Percentiles rank a stretch among this genome's conserved stretches.
These are phyloP conservation scores for Cylloceria caligata DNA, from an alignment of 2,888 invertebrate genomes.

Conservation along the genomic window DNA sequence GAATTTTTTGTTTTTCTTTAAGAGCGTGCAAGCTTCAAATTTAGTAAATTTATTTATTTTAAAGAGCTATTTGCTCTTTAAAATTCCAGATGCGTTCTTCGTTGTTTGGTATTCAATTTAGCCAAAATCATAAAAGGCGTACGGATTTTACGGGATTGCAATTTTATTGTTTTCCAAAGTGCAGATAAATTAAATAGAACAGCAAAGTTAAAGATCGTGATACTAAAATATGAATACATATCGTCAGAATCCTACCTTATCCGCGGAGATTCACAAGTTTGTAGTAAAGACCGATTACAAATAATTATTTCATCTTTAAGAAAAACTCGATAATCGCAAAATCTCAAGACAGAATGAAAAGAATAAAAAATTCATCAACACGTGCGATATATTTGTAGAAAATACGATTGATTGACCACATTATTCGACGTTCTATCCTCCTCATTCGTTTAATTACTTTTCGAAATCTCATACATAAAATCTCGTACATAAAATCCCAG, in stretches of 20 bases:
- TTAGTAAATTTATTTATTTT: too few species aligned
- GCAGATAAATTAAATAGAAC: not conserved
- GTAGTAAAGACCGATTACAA: not conserved
- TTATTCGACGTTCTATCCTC: not conserved
- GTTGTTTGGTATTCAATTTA: too few species aligned
- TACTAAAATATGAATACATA: not conserved
- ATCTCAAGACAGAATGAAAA: not conserved
- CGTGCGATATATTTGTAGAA: not conserved
- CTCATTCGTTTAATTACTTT: not conserved
- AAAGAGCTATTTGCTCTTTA: too few species aligned
- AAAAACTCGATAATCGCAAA: too few species aligned
- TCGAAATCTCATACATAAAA: too few species aligned
- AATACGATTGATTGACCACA: not conserved
- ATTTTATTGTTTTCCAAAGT: too few species aligned
- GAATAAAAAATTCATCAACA: not conserved
- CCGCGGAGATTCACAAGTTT: not conserved
- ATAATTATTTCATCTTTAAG: too few species aligned
- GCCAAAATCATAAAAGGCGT: too few species aligned
- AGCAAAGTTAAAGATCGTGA: not conserved
- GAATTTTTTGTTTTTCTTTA: too few species aligned
- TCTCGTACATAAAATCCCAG: not conserved
- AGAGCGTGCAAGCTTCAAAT: too few species aligned
- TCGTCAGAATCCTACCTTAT: not conserved
- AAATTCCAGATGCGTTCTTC: too few species aligned
- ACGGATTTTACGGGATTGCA: too few species aligned